Conservation (phyloP, 2,888 invertebrate genomes). For the Cephus rjabovi region DNA sequence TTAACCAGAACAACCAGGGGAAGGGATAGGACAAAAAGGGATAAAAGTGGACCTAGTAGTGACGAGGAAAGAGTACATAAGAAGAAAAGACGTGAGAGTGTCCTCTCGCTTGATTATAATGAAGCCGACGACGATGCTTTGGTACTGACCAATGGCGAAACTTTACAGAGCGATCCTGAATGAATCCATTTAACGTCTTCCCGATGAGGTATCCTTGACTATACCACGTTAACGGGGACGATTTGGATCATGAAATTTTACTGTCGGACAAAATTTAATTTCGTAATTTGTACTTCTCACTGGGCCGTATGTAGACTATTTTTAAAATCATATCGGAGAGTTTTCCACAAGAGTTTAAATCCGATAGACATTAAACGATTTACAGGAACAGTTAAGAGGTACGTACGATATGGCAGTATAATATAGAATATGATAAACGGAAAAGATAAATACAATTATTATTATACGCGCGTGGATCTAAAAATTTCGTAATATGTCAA, state of each 20-base stretch:
- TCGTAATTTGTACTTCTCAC: not conserved
- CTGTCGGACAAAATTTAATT: not conserved
- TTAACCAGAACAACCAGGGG: conserved; percentile 56
- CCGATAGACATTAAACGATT: not conserved
- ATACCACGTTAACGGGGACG: not conserved
- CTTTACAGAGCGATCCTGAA: conserved; percentile 63
- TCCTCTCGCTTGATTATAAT: conserved; percentile 79
- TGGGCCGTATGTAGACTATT: not conserved
- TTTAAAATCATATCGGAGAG: not conserved
- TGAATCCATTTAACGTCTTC: conserved; percentile 24
- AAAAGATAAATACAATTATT: not conserved
- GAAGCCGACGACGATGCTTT: conserved; percentile 79
- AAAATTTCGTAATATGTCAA: not conserved
- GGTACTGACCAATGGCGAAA: conserved; percentile 77
- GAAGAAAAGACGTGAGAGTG: conserved; percentile 78
- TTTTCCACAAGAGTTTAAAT: not conserved
- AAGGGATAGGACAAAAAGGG: conserved; percentile 65
- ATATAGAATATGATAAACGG: not conserved
- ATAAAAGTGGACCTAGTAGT: conserved; percentile 68
- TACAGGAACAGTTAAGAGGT: not conserved
- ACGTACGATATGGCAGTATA: not conserved
- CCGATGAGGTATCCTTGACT: not conserved
- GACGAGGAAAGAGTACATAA: conserved; percentile 71
- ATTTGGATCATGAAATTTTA: not conserved
- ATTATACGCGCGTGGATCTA: not conserved